Conservation (phyloP, 2,113 vertebrate genomes). For the Sander lucioperca region DNA sequence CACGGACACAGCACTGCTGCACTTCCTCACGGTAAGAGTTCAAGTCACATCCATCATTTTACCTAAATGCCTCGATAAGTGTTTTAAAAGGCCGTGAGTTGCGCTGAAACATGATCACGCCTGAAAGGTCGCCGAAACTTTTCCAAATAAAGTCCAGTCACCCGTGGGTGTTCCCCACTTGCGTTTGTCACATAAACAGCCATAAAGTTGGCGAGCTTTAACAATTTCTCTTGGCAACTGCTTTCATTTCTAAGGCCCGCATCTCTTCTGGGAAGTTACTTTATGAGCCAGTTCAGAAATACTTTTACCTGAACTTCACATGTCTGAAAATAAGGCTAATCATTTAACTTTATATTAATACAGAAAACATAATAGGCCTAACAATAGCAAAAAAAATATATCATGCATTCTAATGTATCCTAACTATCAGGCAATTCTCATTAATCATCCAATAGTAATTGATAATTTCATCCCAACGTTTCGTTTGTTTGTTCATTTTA, state of each 20-base stretch:
- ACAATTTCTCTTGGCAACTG: slow-evolving; percentile 57
- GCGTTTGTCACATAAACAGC: slow-evolving; percentile 75
- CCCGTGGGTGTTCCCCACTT: slow-evolving; percentile 64
- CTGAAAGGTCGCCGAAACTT: slow-evolving; percentile 61
- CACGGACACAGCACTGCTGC: background rate
- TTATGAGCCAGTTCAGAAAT: background rate
- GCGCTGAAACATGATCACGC: slow-evolving; percentile 56
- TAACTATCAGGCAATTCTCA: too few relatives aligned
- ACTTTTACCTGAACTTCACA: background rate
- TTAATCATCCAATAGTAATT: background rate
- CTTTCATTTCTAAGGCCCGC: slow-evolving; percentile 25
- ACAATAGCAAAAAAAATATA: background rate
- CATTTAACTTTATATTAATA: too few relatives aligned
- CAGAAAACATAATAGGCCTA: background rate
- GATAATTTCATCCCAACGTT: background rate
- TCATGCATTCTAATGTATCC: background rate
- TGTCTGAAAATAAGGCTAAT: background rate
- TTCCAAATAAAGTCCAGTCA: slow-evolving; percentile 72
- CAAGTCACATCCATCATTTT: slow-evolving; percentile 41
- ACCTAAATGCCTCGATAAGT: slow-evolving; percentile 49
- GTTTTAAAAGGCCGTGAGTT: slow-evolving; percentile 55
- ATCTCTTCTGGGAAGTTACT: background rate
- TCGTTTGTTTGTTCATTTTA: background rate
- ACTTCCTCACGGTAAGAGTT: slow-evolving; percentile 17
- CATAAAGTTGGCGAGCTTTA: slow-evolving; percentile 46